phyloP scores from a whole-genome alignment of 1,140 invertebrate species.

The Drosophila pruinosa region DNA sequence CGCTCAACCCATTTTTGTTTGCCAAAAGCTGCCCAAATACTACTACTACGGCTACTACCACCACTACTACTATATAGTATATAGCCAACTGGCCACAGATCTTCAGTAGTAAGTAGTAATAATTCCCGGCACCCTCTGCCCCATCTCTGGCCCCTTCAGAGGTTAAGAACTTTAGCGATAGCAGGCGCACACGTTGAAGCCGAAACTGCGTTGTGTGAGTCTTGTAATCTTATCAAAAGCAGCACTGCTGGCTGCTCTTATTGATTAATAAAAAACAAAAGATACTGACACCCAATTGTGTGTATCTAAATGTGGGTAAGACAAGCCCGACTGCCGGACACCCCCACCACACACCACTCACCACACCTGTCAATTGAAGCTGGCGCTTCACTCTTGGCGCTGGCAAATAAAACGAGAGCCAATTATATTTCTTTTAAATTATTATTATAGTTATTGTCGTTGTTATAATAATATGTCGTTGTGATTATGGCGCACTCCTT shows the following conservation, averaged over 20 bases:
- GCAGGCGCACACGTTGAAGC: neutral
- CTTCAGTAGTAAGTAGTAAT: conserved; percentile 23
- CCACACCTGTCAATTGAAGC: conserved; percentile 1
- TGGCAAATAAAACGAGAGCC: conserved; percentile 55
- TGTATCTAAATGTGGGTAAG: conserved; percentile 41
- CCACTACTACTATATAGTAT: neutral
- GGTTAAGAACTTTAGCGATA: neutral
- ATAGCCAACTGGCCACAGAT: conserved; percentile 7
- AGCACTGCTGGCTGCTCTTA: conserved; percentile 52
- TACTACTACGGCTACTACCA: conserved; percentile 7
- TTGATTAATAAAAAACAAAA: conserved; percentile 66
- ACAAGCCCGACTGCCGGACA: neutral
- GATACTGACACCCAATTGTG: conserved; percentile 56
- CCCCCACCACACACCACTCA: neutral
- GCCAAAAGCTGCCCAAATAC: conserved; percentile 29
- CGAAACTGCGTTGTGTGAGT: conserved; percentile 12
- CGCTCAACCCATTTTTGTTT: conserved; percentile 5
- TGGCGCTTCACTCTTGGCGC: conserved; percentile 47
- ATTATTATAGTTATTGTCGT: conserved; percentile 19
- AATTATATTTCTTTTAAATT: conserved; percentile 43
- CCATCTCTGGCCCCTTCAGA: neutral
- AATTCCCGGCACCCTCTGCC: neutral
- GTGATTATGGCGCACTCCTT: conserved; percentile 36
- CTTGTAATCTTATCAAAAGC: conserved; percentile 57
- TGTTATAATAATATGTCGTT: conserved; percentile 45